A percentile compares a stretch with the other conserved stretches of the same genome.
Conservation (phyloP, 2,888 invertebrate species). For the Alloscopus bannaensis region DNA sequence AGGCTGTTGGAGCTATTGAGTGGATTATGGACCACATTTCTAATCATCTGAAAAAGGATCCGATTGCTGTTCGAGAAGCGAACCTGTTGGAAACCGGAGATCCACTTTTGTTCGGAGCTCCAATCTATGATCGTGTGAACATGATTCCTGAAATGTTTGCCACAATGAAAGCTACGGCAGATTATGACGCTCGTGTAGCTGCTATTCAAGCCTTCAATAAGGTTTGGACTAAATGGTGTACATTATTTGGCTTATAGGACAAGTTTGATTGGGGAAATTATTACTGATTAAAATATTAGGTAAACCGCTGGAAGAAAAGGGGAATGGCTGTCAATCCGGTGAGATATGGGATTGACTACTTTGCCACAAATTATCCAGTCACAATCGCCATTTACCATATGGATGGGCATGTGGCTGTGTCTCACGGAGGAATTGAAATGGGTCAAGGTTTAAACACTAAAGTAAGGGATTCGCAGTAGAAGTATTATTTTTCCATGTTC, state of each 20-base stretch:
- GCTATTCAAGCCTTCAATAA: conserved; percentile 74
- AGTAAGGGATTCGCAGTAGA: too few species aligned
- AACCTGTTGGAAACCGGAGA: conserved; percentile 77
- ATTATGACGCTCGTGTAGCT: conserved; percentile 73
- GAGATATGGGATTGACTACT: conserved; percentile 79
- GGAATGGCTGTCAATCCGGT: conserved; percentile 80
- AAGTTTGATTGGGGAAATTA: neutral
- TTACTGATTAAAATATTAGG: conserved; percentile 75
- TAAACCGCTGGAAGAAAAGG: conserved; percentile 88
- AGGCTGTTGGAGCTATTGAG: conserved; percentile 76
- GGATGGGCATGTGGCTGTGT: conserved; percentile 51
- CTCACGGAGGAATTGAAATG: conserved; percentile 76
- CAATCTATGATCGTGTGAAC: conserved; percentile 49
- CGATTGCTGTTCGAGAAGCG: conserved; percentile 77
- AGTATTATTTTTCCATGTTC: too few species aligned
- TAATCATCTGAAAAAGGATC: conserved; percentile 74
- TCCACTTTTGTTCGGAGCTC: conserved; percentile 32
- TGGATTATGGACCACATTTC: conserved; percentile 77
- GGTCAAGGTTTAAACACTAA: conserved; percentile 77
- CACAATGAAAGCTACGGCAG: conserved; percentile 73
- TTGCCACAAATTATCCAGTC: conserved; percentile 60
- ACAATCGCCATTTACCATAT: conserved; percentile 51
- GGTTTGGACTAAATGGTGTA: conserved; percentile 72
- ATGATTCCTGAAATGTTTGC: conserved; percentile 73
- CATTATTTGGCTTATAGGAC: neutral